phyloP scores from a whole-genome alignment of 2,113 vertebrate genomes.

The Pterophyllum scalare region DNA sequence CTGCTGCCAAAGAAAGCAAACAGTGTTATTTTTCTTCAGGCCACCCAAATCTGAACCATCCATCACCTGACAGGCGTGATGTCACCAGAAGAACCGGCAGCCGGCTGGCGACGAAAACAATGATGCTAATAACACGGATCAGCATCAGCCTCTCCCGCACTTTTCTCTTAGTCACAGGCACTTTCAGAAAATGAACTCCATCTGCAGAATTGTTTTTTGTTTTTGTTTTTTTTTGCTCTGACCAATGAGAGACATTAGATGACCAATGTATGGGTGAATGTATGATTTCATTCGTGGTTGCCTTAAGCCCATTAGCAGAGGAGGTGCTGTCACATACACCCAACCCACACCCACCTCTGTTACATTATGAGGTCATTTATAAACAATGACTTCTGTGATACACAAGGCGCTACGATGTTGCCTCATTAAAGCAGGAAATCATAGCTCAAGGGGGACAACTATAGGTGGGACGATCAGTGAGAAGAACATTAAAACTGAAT shows the following conservation, averaged over 20 bases:
- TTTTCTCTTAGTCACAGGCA: conserved; percentile 26
- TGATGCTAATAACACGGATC: conserved; percentile 64
- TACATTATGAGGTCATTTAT: conserved; percentile 42
- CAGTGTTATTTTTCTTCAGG: conserved; percentile 45
- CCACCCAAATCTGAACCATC: conserved; percentile 48
- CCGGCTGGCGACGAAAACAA: conserved; percentile 56
- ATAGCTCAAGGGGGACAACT: background rate
- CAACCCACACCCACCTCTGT: background rate
- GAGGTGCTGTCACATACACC: conserved; percentile 27
- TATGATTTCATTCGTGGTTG: conserved; percentile 37
- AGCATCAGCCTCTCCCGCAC: conserved; percentile 42
- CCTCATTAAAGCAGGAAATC: conserved; percentile 8
- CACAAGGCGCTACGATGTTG: background rate
- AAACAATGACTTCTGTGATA: conserved; percentile 18
- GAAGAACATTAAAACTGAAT: conserved; percentile 15
- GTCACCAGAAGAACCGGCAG: conserved; percentile 48
- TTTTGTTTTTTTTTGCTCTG: background rate
- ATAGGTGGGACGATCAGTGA: background rate
- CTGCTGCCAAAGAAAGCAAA: conserved; percentile 42
- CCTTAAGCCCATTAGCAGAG: conserved; percentile 35
- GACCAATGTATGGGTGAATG: conserved; percentile 36
- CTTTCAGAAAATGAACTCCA: conserved; percentile 68
- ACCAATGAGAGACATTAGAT: conserved; percentile 2
- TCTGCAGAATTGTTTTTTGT: conserved; percentile 41
- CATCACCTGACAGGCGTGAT: conserved; percentile 47